Conservation (phyloP, 1,140 invertebrate genomes). For the Steinernema feltiae region DNA sequence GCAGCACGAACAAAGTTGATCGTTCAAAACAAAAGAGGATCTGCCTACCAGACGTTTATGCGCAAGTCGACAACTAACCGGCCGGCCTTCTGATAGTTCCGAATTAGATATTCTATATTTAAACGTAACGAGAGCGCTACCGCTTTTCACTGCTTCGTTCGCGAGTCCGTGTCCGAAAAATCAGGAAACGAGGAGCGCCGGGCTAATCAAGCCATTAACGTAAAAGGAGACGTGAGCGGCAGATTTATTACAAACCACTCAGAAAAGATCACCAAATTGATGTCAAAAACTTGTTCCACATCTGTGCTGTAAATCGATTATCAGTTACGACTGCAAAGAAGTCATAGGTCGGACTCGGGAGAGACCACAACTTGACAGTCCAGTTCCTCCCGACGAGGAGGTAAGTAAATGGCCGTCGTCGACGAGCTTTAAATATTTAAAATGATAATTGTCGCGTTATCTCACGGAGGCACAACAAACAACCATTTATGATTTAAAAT, state of each 20-base stretch:
- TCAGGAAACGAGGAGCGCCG: neutral
- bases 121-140: neutral
- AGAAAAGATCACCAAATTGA: neutral
- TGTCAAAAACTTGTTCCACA: constrained; percentile 15
- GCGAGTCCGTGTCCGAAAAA: neutral
- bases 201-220: neutral
- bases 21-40: neutral
- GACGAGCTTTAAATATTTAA: too few species aligned
- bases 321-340: neutral
- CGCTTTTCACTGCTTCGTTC: neutral
- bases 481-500: too few species aligned
- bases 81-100: neutral
- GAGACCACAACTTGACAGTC: neutral
- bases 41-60: neutral
- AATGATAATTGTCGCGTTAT: too few species aligned
- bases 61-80: neutral
- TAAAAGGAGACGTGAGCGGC: neutral
- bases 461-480: too few species aligned
- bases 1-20: neutral
- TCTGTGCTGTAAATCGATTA: neutral
- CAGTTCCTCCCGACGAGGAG: neutral
- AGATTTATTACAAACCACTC: neutral
- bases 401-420: neutral
- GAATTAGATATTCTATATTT: neutral
- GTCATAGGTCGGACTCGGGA: neutral